Conservation (phyloP, 2,888 invertebrate genomes). For the Notodonta ziczac region DNA sequence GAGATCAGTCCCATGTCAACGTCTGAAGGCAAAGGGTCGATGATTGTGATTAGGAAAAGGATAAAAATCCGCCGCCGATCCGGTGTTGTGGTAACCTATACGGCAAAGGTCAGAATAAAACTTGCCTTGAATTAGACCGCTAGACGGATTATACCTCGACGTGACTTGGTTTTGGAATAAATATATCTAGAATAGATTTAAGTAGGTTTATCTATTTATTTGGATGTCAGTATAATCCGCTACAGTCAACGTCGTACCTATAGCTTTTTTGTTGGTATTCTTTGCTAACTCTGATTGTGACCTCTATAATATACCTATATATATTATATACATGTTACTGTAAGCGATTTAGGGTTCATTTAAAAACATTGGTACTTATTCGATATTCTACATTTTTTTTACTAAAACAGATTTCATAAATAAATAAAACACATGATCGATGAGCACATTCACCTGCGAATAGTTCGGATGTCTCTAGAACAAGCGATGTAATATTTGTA, state of each 20-base stretch:
- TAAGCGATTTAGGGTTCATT: too few relatives aligned
- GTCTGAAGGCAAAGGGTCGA: conserved; percentile 29
- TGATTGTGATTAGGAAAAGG: conserved; percentile 30
- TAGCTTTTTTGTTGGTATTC: too few relatives aligned
- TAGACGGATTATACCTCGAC: neutral
- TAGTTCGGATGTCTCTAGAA: conserved; percentile 33
- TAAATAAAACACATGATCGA: neutral
- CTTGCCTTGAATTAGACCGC: neutral
- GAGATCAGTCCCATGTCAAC: conserved; percentile 46
- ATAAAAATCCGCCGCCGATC: conserved; percentile 6
- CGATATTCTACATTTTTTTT: too few relatives aligned
- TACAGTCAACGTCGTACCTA: too few relatives aligned
- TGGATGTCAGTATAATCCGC: too few relatives aligned
- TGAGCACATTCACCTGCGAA: conserved; percentile 28
- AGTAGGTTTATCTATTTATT: neutral
- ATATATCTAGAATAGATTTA: neutral
- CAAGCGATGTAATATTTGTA: conserved; percentile 41
- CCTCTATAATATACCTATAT: too few relatives aligned
- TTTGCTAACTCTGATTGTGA: too few relatives aligned
- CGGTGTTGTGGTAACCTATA: neutral
- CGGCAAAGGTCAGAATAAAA: conserved; percentile 6
- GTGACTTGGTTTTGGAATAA: conserved; percentile 1
- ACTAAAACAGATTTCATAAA: neutral
- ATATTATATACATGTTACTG: too few relatives aligned
- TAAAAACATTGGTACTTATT: too few relatives aligned